These are phyloP conservation scores for Lithophane socia DNA, from an alignment of 2,888 invertebrate genomes.

Conservation along the genomic window DNA sequence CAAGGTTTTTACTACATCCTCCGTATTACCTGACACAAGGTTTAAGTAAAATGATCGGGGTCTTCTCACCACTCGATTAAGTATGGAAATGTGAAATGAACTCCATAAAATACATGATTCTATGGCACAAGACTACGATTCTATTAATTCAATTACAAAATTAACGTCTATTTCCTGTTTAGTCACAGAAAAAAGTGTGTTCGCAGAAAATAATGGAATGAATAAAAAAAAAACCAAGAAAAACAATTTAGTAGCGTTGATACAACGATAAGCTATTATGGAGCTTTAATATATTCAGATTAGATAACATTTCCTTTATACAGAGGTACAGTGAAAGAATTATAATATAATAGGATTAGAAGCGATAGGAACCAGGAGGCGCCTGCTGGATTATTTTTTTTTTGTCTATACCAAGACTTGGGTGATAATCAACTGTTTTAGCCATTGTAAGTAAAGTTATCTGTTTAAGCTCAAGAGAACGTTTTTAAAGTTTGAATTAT, in stretches of 20 bases:
- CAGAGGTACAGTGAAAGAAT: slow-evolving; percentile 55
- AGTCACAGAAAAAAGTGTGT: slow-evolving; percentile 36
- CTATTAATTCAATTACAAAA: slow-evolving; percentile 60
- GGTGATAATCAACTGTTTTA: slow-evolving; percentile 69
- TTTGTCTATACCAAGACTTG: slow-evolving; percentile 67
- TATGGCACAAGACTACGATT: slow-evolving; percentile 35
- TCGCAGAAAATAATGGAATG: slow-evolving; percentile 47
- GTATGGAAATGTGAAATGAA: slow-evolving; percentile 45
- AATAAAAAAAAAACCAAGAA: slow-evolving; percentile 50
- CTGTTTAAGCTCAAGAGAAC: slow-evolving; percentile 33
- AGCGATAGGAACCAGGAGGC: slow-evolving; percentile 61
- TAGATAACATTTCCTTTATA: slow-evolving; percentile 60
- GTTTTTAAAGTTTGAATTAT: slow-evolving; percentile 15
- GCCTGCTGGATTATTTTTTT: slow-evolving; percentile 74
- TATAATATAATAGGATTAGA: slow-evolving; percentile 72
- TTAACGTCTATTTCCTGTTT: slow-evolving; percentile 39
- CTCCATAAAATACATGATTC: slow-evolving; percentile 48
- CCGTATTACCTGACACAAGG: not conserved
- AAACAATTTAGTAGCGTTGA: slow-evolving; percentile 56
- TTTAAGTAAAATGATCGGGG: slow-evolving; percentile 16
- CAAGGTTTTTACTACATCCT: not conserved
- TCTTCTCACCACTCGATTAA: slow-evolving; percentile 32
- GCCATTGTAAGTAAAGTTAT: slow-evolving; percentile 50
- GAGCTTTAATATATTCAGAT: slow-evolving; percentile 55
- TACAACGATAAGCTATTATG: slow-evolving; percentile 59